A percentile compares a stretch with the other conserved stretches of the same genome.
Evolutionary conservation across 1,140 invertebrate genomes (phyloP).

Genomic region (Pteromalus puparum): DNA sequence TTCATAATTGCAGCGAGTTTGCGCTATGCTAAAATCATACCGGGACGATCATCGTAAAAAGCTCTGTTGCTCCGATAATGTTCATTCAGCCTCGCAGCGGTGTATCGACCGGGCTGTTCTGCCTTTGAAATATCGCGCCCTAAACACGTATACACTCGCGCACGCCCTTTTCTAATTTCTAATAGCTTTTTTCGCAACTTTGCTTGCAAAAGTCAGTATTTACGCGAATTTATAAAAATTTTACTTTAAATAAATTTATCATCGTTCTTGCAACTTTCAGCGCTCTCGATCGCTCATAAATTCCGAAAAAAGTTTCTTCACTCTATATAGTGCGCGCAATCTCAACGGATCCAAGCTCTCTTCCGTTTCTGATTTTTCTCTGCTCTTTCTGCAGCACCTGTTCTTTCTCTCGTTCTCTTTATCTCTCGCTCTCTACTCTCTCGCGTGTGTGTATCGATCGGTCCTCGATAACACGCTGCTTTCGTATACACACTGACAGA

Average conservation of each 20-base stretch:
- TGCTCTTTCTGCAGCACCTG: not conserved
- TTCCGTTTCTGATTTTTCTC: no score
- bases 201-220: no score
- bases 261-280: no score
- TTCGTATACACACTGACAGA: not conserved
- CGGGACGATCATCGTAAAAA: not conserved
- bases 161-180: not conserved
- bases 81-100: not conserved
- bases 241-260: not conserved
- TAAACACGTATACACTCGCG: not conserved
- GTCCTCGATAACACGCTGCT: not conserved
- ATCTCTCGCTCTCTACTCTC: not conserved
- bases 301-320: not conserved
- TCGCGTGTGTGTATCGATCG: conserved; percentile 4
- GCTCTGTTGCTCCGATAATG: not conserved
- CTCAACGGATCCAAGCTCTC: no score
- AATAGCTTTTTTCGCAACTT: not conserved
- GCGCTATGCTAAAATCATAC: not conserved
- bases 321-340: no score
- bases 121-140: not conserved
- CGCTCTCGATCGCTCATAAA: no score
- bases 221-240: no score
- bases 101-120: not conserved
- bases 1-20: not conserved
- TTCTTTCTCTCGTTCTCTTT: not conserved